Evolutionary conservation across 2,113 vertebrate species (phyloP), one percentile per base, ranked within the genome.

Genomic region (Coptodon rendalli): DNA sequence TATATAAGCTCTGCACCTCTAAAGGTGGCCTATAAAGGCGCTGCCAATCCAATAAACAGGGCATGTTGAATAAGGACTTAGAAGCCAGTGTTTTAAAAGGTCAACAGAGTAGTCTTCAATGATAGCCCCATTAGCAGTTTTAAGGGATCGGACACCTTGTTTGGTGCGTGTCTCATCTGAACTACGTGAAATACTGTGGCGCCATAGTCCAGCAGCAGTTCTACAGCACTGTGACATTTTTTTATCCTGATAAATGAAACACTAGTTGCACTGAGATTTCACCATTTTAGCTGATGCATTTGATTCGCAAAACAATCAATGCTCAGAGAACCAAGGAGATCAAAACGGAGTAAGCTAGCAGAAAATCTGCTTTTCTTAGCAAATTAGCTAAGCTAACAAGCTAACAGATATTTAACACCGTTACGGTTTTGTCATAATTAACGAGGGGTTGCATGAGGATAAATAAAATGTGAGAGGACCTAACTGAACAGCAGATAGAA

Each of bases 1-100:
- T 90, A 68, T 76, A 79, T 82, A 61, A 31, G 86, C 45, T 59
- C 50, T 89, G 80, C 76, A 87, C 88, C 92, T 94, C 94, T 92
- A 91, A 89, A 89, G 86, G 83, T 68, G 81, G 87, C 82, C 87
- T 93, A 93, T 93, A 86, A 93, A 82, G 82, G 92, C 91, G 48
- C 89, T 91, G 90, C 89, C 86, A 90, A 95, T 92, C 95, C 91
- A 93, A 93, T 95, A 96, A 95, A 90, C 91, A 87, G 78, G 92
- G 94, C 91, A 91, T 95, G 95, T 95, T 91, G 91, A 85, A 89
- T 87, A 90, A 89, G 86, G 85, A 90, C 78, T 90, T 91, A 57
- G 92, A 71, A 95, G 93, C 45, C 87, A 92, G 92, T 93, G 88
- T 95, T 95, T 95, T 95, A 90, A 96, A 96, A 96, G 95, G 96